Base-by-base conservation (phyloP, 2,888 invertebrate species). In the Euzetes globulus region DNA sequence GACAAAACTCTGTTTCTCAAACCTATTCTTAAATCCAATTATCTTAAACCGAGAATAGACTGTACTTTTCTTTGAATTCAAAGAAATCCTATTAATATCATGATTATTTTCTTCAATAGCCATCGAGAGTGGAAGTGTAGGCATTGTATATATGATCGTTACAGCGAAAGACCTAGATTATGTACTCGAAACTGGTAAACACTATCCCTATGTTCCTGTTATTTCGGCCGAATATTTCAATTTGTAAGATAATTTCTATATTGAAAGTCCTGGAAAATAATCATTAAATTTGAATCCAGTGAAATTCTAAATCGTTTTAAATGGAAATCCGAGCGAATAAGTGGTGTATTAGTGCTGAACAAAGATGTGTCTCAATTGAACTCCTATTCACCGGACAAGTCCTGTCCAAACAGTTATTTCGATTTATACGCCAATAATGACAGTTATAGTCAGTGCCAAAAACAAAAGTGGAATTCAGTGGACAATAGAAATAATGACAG, bases 381-480 rank as follows among this genome's bases (percentile, higher is more conserved):
- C 5, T 55, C 27, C 13, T 52, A 52, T 71, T 74, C 74, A 55
- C 25, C 71, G 22, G 74, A 74, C 55, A 70, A 50, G 29, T 71
- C 74, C 9, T 74, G 74, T 74, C 74, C 74, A 29, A 74, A 74
- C 25, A 7, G 55, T n/a, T 15, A 52, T 7, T 58, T 33, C 25
- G 47, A 47, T 47, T 15, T 74, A 1, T 74, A 74, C 45, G 47
- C 33, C 1, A 58, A 71, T 45, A 70, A 74, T 60, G n/a, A 2
- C 15, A 41, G 27, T 41, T 74, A 50, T 47, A 33, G 71, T 58
- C 52, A 71, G 27, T 74, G 74, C 19, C 15, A 15, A n/a, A 71
- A 50, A 27, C 47, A 27, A 15, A 25, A 19, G 7, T 74, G 71
- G 74, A 74, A 74, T 60, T 17, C 3, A 13, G 33, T 60, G 25